A percentile compares a stretch with the other conserved stretches of the same genome.
These are phyloP conservation scores for Eptesicus fuscus DNA, from an alignment of 2,113 vertebrate species.

Conservation along the genomic window DNA sequence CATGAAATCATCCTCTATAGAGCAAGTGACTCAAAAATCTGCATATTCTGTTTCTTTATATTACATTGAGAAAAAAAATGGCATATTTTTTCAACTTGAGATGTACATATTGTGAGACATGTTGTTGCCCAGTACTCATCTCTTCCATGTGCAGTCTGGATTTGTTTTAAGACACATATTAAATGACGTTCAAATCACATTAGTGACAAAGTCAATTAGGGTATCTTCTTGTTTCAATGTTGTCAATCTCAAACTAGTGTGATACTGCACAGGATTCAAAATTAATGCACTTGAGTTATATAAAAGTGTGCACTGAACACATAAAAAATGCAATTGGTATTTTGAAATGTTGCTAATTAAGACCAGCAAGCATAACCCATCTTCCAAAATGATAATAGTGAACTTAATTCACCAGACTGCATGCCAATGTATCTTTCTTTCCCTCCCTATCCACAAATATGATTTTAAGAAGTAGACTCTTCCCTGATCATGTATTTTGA, in stretches of 20 bases:
- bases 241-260: conserved; percentile 59
- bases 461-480: conserved; percentile 60
- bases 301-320: conserved; percentile 58
- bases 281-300: conserved; percentile 79
- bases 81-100: conserved; percentile 68
- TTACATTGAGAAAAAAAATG: conserved; percentile 73
- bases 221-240: neutral
- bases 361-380: conserved; percentile 35
- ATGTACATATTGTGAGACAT: conserved; percentile 67
- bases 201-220: conserved; percentile 35
- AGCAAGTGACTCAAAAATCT: conserved; percentile 65
- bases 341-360: conserved; percentile 57
- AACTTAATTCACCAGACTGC: conserved; percentile 37
- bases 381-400: conserved; percentile 46
- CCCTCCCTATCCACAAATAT: conserved; percentile 12
- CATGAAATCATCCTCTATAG: conserved; percentile 59
- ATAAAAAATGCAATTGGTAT: conserved; percentile 48
- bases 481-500: conserved; percentile 69
- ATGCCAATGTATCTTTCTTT: conserved; percentile 36
- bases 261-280: conserved; percentile 73
- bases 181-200: conserved; percentile 34
- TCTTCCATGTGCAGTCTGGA: conserved; percentile 37
- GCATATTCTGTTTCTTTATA: conserved; percentile 65
- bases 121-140: conserved; percentile 66
- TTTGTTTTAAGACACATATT: conserved; percentile 51